Conservation (phyloP, 2,797 vertebrate genomes). For the Lacerta agilis region DNA sequence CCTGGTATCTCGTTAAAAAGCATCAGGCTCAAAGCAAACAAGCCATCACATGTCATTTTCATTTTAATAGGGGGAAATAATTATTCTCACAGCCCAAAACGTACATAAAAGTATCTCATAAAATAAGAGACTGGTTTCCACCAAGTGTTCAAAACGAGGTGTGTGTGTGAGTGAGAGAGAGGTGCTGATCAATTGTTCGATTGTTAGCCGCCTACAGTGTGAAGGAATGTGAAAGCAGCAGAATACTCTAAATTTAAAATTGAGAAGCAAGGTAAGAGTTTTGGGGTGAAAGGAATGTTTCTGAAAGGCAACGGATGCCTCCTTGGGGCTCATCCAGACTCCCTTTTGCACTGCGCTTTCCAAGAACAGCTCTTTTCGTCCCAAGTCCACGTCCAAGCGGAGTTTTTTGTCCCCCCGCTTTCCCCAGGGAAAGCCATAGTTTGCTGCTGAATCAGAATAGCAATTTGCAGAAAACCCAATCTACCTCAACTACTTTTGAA, state of each 20-base stretch:
- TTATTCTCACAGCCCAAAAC: slow-evolving; percentile 27
- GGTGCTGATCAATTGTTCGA: background rate
- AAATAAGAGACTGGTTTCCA: slow-evolving; percentile 13
- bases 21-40: slow-evolving; percentile 30
- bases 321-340: no score
- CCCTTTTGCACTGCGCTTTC: no score
- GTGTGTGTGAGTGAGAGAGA: background rate
- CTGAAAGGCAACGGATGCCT: background rate
- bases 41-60: slow-evolving; percentile 29
- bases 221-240: background rate
- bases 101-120: slow-evolving; percentile 20
- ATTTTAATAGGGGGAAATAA: slow-evolving; percentile 35
- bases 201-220: background rate
- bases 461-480: no score
- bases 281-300: background rate
- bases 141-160: background rate
- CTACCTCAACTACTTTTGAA: background rate
- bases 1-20: slow-evolving; percentile 33
- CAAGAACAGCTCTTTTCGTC: no score
- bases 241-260: background rate
- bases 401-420: no score
- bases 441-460: background rate
- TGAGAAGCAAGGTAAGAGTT: background rate
- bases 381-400: no score
- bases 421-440: background rate